phyloP scores from a whole-genome alignment of 2,888 invertebrate species.

The Cepaea hortensis region DNA sequence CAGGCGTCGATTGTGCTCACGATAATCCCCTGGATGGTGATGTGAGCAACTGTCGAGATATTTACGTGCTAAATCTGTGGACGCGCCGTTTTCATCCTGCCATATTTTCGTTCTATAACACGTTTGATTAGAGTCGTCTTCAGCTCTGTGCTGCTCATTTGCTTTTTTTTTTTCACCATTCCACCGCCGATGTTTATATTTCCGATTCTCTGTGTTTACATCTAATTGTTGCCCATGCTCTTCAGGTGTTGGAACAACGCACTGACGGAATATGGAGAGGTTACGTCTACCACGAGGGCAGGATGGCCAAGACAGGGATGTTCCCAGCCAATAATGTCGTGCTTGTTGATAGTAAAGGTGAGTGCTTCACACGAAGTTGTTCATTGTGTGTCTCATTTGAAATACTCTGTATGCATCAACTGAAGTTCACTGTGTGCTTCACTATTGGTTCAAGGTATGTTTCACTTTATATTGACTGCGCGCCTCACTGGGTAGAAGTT shows the following conservation, averaged over 20 bases:
- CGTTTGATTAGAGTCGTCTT: too few relatives aligned
- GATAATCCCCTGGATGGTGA: too few relatives aligned
- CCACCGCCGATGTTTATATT: too few relatives aligned
- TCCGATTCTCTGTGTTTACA: too few relatives aligned
- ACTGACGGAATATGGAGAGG: slow-evolving; percentile 76
- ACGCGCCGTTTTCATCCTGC: too few relatives aligned
- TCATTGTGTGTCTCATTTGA: neutral
- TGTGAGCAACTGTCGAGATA: too few relatives aligned
- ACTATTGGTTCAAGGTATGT: neutral
- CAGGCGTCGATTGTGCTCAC: neutral
- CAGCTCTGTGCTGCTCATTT: too few relatives aligned
- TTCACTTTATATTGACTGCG: neutral
- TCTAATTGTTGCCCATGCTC: neutral
- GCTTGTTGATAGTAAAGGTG: slow-evolving; percentile 70
- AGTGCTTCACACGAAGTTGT: slow-evolving; percentile 30
- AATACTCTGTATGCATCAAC: neutral
- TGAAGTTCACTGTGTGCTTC: neutral
- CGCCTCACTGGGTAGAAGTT: too few relatives aligned
- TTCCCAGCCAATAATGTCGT: slow-evolving; percentile 76
- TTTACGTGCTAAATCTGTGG: too few relatives aligned
- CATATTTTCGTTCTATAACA: too few relatives aligned
- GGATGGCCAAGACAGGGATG: slow-evolving; percentile 76
- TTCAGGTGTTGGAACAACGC: slow-evolving; percentile 75
- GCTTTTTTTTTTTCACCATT: too few relatives aligned
- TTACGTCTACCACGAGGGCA: slow-evolving; percentile 73